Percentiles rank a stretch among this genome's conserved stretches.
phyloP scores from a whole-genome alignment of 2,113 vertebrate genomes.

The Daphoenositta chrysoptera region DNA sequence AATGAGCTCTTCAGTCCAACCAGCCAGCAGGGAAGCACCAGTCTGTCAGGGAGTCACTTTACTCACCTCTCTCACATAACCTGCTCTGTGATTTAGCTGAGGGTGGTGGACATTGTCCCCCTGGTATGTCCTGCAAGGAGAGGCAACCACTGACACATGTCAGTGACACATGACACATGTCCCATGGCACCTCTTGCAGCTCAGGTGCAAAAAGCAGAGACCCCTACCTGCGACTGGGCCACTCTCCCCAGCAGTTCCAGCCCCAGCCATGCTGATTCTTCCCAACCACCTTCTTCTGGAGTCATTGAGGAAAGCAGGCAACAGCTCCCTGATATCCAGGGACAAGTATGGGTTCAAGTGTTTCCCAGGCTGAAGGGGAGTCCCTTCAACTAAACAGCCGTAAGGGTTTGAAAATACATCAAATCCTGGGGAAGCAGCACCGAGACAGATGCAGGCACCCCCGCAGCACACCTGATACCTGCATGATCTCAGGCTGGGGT shows the following conservation, averaged over 20 bases:
- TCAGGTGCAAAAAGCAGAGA: not conserved
- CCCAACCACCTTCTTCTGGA: not conserved
- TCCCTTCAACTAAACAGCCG: not conserved
- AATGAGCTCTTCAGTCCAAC: not conserved
- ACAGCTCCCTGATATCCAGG: not conserved
- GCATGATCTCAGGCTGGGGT: not conserved
- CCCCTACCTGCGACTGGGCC: rapidly evolving
- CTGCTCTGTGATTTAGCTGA: not conserved
- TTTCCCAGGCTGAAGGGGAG: not conserved
- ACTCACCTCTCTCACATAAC: not conserved
- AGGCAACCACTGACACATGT: not conserved
- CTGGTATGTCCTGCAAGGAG: not conserved
- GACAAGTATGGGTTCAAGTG: not conserved
- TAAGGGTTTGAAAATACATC: not conserved
- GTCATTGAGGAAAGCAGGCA: not conserved
- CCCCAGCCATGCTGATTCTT: not conserved
- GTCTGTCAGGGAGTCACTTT: not conserved
- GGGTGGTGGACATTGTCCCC: not conserved
- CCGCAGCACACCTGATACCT: not conserved
- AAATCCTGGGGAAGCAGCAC: not conserved
- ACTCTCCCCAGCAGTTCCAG: not conserved
- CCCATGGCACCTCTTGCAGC: not conserved
- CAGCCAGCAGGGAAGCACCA: not conserved
- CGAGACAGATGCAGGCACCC: rapidly evolving
- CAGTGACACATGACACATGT: too few relatives aligned